phyloP scores from a whole-genome alignment of 2,797 vertebrate genomes.

The Apodemus agrarius region DNA sequence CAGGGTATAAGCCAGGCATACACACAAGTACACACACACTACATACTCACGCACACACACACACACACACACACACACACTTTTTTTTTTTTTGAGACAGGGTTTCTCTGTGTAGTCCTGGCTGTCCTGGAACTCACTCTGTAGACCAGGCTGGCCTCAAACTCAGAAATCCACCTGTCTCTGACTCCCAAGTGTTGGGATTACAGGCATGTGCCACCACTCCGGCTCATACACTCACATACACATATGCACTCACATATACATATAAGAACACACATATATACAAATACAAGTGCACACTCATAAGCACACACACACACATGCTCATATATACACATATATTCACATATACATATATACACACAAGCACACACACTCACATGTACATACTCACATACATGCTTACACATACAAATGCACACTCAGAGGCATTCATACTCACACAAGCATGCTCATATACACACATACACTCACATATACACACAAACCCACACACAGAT shows the following conservation, averaged over 20 bases:
- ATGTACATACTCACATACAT: neutral
- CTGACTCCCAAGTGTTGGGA: too few species aligned
- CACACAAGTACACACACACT: neutral
- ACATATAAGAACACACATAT: neutral
- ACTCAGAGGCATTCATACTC: too few species aligned
- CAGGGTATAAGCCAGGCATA: neutral
- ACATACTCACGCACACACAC: neutral
- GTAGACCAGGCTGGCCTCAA: too few species aligned
- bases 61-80: neutral
- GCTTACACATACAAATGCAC: neutral
- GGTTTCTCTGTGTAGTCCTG: too few species aligned
- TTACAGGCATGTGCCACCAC: too few species aligned
- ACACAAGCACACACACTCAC: too few species aligned
- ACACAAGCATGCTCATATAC: neutral
- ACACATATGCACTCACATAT: neutral
- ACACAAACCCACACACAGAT: neutral
- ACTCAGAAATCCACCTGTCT: too few species aligned
- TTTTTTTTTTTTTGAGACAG: too few species aligned
- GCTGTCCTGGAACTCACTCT: too few species aligned
- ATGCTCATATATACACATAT: neutral
- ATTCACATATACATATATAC: fast-evolving
- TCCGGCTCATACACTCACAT: too few species aligned
- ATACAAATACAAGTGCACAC: too few species aligned
- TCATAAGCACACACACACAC: neutral
- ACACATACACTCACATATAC: too few species aligned